phyloP scores from a whole-genome alignment of 2,113 vertebrate species.

The Sorex araneus region DNA sequence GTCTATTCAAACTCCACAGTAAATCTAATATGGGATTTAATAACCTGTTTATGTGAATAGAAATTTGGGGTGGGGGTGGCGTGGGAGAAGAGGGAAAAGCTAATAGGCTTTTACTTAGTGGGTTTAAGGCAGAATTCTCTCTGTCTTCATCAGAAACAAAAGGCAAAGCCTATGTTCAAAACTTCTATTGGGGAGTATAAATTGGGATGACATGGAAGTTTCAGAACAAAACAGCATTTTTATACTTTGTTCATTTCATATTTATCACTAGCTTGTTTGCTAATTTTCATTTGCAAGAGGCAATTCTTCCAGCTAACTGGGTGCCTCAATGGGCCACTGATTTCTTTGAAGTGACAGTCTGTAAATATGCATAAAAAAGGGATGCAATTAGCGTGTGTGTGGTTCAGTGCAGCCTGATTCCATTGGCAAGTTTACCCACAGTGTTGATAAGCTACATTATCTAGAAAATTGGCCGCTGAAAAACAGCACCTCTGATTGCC shows the following conservation, averaged over 20 bases:
- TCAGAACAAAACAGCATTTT: constrained; percentile 93
- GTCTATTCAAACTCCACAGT: constrained; percentile 84
- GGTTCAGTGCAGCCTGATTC: constrained; percentile 99
- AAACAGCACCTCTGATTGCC: constrained; percentile 99
- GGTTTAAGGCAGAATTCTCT: constrained; percentile 84
- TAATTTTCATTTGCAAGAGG: constrained; percentile 99
- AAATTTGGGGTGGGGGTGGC: constrained; percentile 82
- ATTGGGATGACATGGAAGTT: constrained; percentile 90
- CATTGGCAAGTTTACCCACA: constrained; percentile 99
- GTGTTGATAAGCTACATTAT: constrained; percentile 99
- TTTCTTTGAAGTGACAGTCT: constrained; percentile 99
- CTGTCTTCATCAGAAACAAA: constrained; percentile 89
- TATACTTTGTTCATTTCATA: constrained; percentile 94
- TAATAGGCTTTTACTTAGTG: constrained; percentile 87
- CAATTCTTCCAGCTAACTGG: constrained; percentile 96
- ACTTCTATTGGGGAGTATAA: constrained; percentile 89
- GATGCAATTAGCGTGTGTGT: constrained; percentile 98
- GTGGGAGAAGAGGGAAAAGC: constrained; percentile 81
- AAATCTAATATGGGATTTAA: constrained; percentile 84
- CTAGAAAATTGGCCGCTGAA: constrained; percentile 99
- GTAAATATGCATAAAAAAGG: constrained; percentile 99
- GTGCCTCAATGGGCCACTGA: constrained; percentile 98
- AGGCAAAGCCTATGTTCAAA: constrained; percentile 86
- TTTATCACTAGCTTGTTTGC: constrained; percentile 99
- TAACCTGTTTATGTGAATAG: constrained; percentile 85